Conservation (phyloP, 1,140 invertebrate species). For the Pygmarrhopalites habei region DNA sequence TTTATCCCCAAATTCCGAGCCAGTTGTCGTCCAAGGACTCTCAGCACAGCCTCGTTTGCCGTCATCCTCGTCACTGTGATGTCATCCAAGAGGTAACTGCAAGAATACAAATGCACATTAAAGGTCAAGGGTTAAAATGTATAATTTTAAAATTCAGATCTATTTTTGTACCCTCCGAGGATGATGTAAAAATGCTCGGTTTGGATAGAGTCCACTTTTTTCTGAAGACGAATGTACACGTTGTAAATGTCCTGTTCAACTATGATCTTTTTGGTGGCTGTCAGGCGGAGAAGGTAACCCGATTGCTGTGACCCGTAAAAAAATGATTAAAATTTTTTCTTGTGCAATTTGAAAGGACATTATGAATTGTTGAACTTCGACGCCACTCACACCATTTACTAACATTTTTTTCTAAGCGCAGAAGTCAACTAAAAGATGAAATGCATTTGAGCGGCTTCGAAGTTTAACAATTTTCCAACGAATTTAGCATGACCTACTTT, state of each 20-base stretch:
- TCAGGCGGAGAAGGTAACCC: conserved; percentile 18
- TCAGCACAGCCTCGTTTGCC: conserved; percentile 7
- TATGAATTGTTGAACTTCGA: too few relatives aligned
- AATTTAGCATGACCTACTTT: too few relatives aligned
- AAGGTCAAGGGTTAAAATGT: background rate
- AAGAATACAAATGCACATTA: background rate
- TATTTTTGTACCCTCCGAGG: conserved; percentile 17
- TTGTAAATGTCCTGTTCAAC: conserved; percentile 20
- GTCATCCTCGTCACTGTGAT: conserved; percentile 17
- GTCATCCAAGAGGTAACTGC: conserved; percentile 24
- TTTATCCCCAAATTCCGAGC: conserved; percentile 20
- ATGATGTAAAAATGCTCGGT: conserved; percentile 18
- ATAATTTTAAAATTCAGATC: too few relatives aligned
- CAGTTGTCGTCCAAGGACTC: conserved; percentile 12
- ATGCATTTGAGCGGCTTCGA: too few relatives aligned
- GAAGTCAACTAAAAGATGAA: too few relatives aligned
- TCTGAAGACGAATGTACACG: conserved; percentile 27
- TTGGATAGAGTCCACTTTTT: conserved; percentile 16
- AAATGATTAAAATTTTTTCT: background rate
- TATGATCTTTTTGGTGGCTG: conserved; percentile 4
- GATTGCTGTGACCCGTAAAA: conserved; percentile 4
- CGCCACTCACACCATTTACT: too few relatives aligned
- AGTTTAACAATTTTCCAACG: too few relatives aligned
- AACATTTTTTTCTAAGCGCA: too few relatives aligned
- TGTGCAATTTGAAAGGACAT: too few relatives aligned